phyloP scores from a whole-genome alignment of 2,888 invertebrate genomes.

The Micropterix aruncella region DNA sequence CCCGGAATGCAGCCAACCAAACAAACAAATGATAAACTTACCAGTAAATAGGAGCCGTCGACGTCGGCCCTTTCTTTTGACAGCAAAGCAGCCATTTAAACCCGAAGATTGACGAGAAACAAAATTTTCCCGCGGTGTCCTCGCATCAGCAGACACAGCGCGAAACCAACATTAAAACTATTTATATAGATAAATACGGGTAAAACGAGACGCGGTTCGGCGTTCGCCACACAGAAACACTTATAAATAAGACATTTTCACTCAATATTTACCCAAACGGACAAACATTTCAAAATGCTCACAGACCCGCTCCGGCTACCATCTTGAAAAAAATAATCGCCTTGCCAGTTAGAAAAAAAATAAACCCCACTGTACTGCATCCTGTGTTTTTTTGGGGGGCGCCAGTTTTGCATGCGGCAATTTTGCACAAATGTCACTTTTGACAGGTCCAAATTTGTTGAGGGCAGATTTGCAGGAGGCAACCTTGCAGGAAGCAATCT shows the following conservation, averaged over 20 bases:
- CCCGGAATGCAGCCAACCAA: no score
- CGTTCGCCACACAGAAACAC: neutral
- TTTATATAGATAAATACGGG: no score
- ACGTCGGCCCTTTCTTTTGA: neutral
- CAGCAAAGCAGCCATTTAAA: neutral
- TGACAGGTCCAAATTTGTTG: no score
- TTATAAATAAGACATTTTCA: neutral
- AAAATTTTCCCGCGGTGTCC: neutral
- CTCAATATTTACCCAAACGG: neutral
- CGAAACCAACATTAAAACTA: neutral
- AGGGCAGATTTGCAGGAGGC: no score
- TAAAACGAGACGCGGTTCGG: neutral
- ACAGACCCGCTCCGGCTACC: neutral
- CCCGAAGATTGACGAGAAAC: neutral
- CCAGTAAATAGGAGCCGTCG: neutral
- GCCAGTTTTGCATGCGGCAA: no score
- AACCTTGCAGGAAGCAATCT: no score
- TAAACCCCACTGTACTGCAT: no score
- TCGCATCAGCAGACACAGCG: neutral
- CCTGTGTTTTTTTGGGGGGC: no score
- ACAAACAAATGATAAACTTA: neutral
- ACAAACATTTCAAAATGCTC: neutral
- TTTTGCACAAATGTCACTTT: no score
- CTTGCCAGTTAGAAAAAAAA: no score
- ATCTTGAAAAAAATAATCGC: no score